phyloP scores from a whole-genome alignment of 1,140 invertebrate species.

The Brachionus paranguensis region DNA sequence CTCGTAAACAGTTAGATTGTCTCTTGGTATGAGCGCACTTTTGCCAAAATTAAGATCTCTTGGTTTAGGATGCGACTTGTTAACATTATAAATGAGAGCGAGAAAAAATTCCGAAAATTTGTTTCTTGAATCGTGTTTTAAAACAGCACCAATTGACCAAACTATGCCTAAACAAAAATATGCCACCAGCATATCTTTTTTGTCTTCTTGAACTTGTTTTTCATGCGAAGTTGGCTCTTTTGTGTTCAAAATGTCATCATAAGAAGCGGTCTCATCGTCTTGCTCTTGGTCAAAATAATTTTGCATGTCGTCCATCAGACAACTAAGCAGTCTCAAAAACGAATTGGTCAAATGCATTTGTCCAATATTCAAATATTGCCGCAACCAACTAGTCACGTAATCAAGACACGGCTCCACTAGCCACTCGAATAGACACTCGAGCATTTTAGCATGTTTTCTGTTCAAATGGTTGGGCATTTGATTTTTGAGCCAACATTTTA shows the following conservation, averaged over 20 bases:
- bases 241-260: not conserved
- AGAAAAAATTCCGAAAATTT: constrained; percentile 13
- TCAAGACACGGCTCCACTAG: constrained; percentile 51
- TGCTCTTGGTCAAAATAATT: constrained; percentile 11
- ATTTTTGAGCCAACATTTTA: constrained; percentile 53
- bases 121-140: constrained; percentile 44
- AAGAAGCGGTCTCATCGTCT: not conserved
- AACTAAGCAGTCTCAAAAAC: constrained; percentile 51
- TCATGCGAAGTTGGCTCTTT: not conserved
- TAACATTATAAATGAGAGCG: not conserved
- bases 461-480: constrained; percentile 44
- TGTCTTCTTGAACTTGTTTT: constrained; percentile 45
- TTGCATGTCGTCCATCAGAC: constrained; percentile 50
- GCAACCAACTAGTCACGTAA: constrained; percentile 51
- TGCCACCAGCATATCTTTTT: constrained; percentile 50
- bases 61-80: constrained; percentile 44
- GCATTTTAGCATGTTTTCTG: constrained; percentile 13
- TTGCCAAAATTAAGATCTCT: constrained; percentile 52
- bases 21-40: constrained; percentile 60
- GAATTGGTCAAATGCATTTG: constrained; percentile 66
- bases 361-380: constrained; percentile 60
- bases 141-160: constrained; percentile 52
- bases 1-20: constrained; percentile 55
- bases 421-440: constrained; percentile 54
- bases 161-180: constrained; percentile 54